A percentile compares a stretch with the other conserved stretches of the same genome.
phyloP scores from a whole-genome alignment of 2,888 invertebrate species.

The Leucania comma region DNA sequence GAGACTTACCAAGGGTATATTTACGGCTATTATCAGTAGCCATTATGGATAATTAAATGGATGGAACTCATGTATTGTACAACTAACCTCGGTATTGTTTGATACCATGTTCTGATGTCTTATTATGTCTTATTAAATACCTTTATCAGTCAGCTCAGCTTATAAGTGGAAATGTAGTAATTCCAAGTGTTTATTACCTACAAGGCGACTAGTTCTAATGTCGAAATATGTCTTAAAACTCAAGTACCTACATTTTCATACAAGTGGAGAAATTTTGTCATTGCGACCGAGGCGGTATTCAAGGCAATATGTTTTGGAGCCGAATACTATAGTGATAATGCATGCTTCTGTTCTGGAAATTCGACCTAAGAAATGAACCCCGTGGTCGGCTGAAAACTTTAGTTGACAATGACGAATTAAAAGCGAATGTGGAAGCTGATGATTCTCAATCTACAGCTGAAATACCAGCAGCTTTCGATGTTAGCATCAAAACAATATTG shows the following conservation, averaged over 20 bases:
- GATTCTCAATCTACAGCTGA: too few relatives aligned
- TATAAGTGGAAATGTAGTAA: background rate
- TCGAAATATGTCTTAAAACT: background rate
- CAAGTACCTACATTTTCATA: background rate
- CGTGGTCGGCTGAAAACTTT: too few relatives aligned
- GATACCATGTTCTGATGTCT: constrained; percentile 20
- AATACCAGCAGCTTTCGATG: too few relatives aligned
- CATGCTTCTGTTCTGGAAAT: too few relatives aligned
- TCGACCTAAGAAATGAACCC: too few relatives aligned
- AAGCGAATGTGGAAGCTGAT: too few relatives aligned
- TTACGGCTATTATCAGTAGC: constrained; percentile 2
- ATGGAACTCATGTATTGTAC: constrained; percentile 9
- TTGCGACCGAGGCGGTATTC: too few relatives aligned
- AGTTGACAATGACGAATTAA: too few relatives aligned
- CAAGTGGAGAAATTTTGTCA: too few relatives aligned
- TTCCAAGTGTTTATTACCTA: constrained; percentile 9
- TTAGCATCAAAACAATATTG: too few relatives aligned
- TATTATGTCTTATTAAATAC: background rate
- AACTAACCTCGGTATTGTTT: constrained; percentile 29
- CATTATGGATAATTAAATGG: constrained; percentile 19
- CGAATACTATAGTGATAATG: too few relatives aligned
- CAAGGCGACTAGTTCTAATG: background rate
- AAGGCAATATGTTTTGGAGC: too few relatives aligned
- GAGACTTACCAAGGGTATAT: background rate
- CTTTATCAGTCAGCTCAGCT: background rate